Conservation (phyloP, 2,113 vertebrate species). For the Myotis brandtii region DNA sequence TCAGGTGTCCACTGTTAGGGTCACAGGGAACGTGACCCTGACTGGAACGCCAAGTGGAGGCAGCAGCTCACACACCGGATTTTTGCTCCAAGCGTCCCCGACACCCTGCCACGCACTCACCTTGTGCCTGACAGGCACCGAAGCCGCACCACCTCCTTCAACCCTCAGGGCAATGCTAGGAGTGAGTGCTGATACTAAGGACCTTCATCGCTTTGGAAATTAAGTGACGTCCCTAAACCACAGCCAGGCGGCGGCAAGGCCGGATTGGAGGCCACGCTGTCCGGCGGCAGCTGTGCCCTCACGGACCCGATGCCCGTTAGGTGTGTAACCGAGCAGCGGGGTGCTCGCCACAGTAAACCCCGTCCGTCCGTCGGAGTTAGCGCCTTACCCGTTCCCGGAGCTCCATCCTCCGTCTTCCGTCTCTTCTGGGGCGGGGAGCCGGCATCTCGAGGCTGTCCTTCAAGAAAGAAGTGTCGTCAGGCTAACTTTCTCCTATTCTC, state of each 20-base stretch:
- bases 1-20: background rate
- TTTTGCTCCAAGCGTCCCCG: background rate
- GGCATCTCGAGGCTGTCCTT: conserved; percentile 71
- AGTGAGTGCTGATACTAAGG: background rate
- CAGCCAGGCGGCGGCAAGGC: background rate
- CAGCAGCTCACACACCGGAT: background rate
- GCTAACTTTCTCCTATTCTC: background rate
- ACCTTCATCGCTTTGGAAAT: background rate
- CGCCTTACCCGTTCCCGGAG: conserved; percentile 82
- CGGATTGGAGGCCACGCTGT: background rate
- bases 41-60: background rate
- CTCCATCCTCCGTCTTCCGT: conserved; percentile 78
- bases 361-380: too few relatives aligned
- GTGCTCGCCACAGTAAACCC: background rate
- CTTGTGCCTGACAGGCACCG: background rate
- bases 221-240: background rate
- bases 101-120: background rate
- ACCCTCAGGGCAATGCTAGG: background rate
- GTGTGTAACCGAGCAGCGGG: background rate
- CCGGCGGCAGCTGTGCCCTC: background rate
- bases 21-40: background rate
- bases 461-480: conserved; percentile 2
- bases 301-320: background rate
- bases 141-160: background rate
- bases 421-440: conserved; percentile 80